phyloP scores from a whole-genome alignment of 2,113 vertebrate species.

The Hipposideros armiger region DNA sequence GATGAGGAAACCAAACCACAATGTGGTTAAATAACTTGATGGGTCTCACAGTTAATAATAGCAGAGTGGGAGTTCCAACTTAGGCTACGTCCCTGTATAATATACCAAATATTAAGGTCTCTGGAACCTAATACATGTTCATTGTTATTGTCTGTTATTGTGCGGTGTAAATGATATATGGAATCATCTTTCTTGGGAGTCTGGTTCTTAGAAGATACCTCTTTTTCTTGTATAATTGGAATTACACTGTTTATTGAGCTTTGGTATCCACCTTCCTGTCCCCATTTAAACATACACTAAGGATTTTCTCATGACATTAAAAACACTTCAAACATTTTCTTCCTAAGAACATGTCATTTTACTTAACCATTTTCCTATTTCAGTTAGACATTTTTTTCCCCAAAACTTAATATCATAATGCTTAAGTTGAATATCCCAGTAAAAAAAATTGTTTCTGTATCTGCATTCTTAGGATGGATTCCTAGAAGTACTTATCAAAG shows the following conservation, averaged over 20 bases:
- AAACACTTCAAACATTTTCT: constrained; percentile 46
- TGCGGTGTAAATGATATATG: neutral
- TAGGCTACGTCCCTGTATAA: neutral
- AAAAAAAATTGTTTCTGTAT: neutral
- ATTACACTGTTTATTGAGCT: neutral
- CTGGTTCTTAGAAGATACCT: neutral
- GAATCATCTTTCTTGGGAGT: neutral
- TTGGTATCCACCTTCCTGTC: neutral
- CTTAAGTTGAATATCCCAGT: constrained; percentile 7
- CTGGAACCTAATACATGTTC: neutral
- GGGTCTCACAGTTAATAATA: neutral
- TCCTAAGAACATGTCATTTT: constrained; percentile 15
- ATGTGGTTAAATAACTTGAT: neutral
- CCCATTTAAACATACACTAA: neutral
- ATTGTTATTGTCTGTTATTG: neutral
- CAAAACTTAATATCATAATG: constrained; percentile 33
- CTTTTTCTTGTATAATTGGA: constrained; percentile 12
- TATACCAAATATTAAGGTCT: neutral
- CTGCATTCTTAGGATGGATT: constrained; percentile 30
- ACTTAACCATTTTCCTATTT: constrained; percentile 12
- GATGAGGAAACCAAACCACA: constrained; percentile 1
- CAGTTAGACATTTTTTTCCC: neutral
- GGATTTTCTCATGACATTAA: constrained; percentile 26
- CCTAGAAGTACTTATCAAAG: neutral
- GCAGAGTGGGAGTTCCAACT: neutral